Evolutionary conservation across 2,888 invertebrate genomes (phyloP), one percentile per base, ranked within the genome.

Genomic region (Eupithecia dodoneata): DNA sequence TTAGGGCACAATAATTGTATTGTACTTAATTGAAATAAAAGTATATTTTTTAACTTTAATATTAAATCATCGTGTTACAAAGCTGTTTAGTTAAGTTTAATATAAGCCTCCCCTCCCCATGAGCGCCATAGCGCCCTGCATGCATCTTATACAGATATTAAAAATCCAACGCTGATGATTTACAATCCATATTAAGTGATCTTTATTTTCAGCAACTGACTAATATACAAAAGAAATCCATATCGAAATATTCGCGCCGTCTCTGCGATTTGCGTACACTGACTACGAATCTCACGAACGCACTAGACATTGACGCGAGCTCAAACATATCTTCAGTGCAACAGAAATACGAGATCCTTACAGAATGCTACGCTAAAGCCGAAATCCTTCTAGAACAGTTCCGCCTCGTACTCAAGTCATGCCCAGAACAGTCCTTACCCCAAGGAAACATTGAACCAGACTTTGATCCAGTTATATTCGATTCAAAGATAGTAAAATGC

Each of bases 311-410:
- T 2, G 90, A 94, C 73, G 78, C 81, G 2, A 84, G 87, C 30
- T 84, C 86, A 2, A 92, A 93, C 74, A 89, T 95, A 77, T 83
- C 84, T 0, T 90, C 90, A 55, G 77, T 95, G n/a, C 85, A 87
- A 47, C 84, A 88, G 13, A 93, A 91, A 84, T 84, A 95, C 2
- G 85, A 92, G 5, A 87, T 91, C 12, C 87, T 97, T 0, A 93
- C 90, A 63, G 91, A 95, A 71, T 90, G 96, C 74, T 91, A 96
- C 77, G 94, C 95, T 2, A 94, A 95, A 74, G 86, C 94, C 9
- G 89, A 94, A 63, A 93, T 96, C 76, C 93, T 96, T 12, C 90
- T 97, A 44, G 96, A 97, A 81, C 98, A 98, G 86, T 96, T 97
- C 83, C 91, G 94, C 76, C 89, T 97, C 2, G 91, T 98, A 41